A percentile compares a stretch with the other conserved stretches of the same genome.
Conservation (phyloP, 2,797 vertebrate genomes). For the Myotis vivesi region DNA sequence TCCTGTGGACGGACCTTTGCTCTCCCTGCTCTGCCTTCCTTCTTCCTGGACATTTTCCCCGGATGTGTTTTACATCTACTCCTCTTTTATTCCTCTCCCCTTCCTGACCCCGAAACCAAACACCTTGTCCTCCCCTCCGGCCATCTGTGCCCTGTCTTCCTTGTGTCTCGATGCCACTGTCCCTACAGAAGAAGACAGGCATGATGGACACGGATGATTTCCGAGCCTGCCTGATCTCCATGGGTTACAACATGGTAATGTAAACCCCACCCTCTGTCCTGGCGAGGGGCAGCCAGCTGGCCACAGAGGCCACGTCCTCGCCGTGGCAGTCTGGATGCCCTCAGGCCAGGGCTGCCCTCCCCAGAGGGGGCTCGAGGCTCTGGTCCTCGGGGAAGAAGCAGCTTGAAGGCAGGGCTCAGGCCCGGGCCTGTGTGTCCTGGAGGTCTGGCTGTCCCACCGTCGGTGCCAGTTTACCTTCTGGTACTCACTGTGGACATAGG, state of each 20-base stretch:
- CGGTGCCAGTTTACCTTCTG: neutral
- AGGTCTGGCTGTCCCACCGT: neutral
- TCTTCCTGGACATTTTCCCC: neutral
- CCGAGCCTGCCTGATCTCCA: constrained; percentile 99
- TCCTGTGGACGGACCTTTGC: constrained; percentile 12
- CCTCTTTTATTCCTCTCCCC: neutral
- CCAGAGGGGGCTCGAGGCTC: neutral
- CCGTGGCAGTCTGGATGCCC: neutral
- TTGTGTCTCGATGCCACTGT: constrained; percentile 75
- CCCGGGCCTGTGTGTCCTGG: neutral
- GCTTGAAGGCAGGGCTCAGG: neutral
- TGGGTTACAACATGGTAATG: constrained; percentile 99
- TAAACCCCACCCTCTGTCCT: constrained; percentile 79
- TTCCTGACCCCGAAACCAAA: neutral
- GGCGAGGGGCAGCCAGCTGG: constrained; percentile 16
- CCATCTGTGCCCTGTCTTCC: constrained; percentile 58
- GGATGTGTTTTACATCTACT: constrained; percentile 50
- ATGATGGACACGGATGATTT: constrained; percentile 99
- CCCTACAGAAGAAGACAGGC: constrained; percentile 97
- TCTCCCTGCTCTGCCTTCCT: constrained; percentile 35
- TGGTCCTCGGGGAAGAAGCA: neutral
- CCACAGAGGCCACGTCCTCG: neutral
- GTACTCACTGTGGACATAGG: neutral
- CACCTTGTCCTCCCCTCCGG: neutral
- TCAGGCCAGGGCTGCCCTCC: neutral